These are phyloP conservation scores for Arbacia lixula DNA, from an alignment of 53 echinoderm and acorn worm genomes.

Conservation along the genomic window DNA sequence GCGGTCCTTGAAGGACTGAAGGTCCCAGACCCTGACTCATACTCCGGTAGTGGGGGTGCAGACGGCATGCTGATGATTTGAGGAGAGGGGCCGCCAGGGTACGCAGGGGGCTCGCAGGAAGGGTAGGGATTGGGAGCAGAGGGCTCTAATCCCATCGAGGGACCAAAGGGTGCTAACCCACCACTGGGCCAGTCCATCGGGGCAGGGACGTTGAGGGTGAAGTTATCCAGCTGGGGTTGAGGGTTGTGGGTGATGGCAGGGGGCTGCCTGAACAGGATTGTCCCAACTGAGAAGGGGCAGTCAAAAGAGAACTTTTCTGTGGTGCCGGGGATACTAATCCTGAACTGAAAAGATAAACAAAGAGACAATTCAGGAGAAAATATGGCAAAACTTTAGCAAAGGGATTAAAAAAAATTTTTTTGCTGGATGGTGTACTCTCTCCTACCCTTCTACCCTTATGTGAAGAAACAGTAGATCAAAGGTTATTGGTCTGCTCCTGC, in stretches of 20 bases:
- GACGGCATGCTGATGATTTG: background rate
- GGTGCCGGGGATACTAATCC: background rate
- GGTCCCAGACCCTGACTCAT: slow-evolving; percentile 26
- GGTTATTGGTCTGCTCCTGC: too few relatives aligned
- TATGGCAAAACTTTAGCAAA: too few relatives aligned
- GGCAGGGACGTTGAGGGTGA: slow-evolving; percentile 4
- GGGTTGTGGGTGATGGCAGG: background rate
- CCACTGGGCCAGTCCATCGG: slow-evolving; percentile 15
- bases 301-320: slow-evolving; percentile 24
- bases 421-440: too few relatives aligned
- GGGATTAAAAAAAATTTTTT: too few relatives aligned
- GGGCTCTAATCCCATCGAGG: background rate
- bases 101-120: slow-evolving; percentile 1
- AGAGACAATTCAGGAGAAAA: background rate
- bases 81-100: background rate
- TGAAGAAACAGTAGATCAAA: too few relatives aligned
- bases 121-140: slow-evolving; percentile 1
- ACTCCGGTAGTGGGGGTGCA: slow-evolving; percentile 38
- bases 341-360: slow-evolving; percentile 1
- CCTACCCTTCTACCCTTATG: too few relatives aligned
- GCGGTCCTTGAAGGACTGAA: background rate
- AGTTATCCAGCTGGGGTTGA: background rate
- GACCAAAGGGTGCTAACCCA: slow-evolving; percentile 2
- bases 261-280: slow-evolving; percentile 18
- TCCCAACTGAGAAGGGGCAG: slow-evolving; percentile 12